phyloP scores from a whole-genome alignment of 1,140 invertebrate species.

The Drosophila bocqueti region DNA sequence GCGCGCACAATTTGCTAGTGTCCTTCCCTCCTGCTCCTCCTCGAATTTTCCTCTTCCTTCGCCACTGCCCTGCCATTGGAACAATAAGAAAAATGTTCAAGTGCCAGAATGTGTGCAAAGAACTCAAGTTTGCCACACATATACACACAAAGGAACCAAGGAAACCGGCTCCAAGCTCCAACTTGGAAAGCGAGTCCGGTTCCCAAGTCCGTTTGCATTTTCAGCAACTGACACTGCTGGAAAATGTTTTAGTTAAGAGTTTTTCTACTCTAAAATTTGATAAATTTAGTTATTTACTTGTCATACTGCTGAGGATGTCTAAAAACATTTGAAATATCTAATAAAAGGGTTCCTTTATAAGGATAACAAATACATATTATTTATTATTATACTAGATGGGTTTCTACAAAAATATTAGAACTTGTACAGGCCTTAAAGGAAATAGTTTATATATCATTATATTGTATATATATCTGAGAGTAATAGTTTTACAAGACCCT shows the following conservation, averaged over 20 bases:
- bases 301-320: neutral
- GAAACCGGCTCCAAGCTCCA: slow-evolving; percentile 43
- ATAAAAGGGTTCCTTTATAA: neutral
- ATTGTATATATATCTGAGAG: too few species aligned
- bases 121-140: slow-evolving; percentile 76
- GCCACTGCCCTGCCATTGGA: neutral
- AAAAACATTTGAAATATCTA: neutral
- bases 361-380: neutral
- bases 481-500: too few species aligned
- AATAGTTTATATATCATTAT: neutral
- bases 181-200: slow-evolving; percentile 22
- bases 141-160: neutral
- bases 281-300: neutral
- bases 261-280: neutral
- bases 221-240: slow-evolving; percentile 2
- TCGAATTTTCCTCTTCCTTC: neutral
- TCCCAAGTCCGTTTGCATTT: slow-evolving; percentile 19
- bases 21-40: neutral
- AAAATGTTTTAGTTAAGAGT: neutral
- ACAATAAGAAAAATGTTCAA: slow-evolving; percentile 82
- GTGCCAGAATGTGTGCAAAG: slow-evolving; percentile 83
- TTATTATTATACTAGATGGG: neutral
- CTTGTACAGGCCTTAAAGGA: neutral
- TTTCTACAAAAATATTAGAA: neutral
- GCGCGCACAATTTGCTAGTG: slow-evolving; percentile 69